phyloP scores from a whole-genome alignment of 2,888 invertebrate genomes.

The Podabrus alpinus region DNA sequence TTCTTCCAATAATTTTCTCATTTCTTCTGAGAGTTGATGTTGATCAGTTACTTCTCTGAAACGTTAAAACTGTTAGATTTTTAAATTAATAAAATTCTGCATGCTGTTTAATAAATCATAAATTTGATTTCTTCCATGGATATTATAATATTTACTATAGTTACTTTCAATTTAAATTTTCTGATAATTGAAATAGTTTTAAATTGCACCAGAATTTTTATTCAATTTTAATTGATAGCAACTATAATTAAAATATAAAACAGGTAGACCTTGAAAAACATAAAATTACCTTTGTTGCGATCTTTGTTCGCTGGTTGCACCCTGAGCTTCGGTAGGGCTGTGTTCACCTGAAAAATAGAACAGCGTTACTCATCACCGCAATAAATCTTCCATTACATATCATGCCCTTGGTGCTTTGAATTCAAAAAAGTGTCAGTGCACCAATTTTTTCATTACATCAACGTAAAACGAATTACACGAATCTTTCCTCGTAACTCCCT shows the following conservation, averaged over 20 bases:
- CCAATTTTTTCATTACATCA: conserved; percentile 13
- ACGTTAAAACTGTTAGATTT: conserved; percentile 10
- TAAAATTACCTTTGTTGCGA: conserved; percentile 7
- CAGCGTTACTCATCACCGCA: background rate
- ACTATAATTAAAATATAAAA: too few species aligned
- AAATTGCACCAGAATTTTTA: too few species aligned
- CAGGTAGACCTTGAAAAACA: too few species aligned
- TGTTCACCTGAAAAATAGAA: conserved; percentile 45
- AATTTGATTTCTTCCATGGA: too few species aligned
- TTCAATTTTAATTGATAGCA: too few species aligned
- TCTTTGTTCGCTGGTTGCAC: conserved; percentile 22
- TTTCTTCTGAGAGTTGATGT: conserved; percentile 54
- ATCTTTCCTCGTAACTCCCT: background rate
- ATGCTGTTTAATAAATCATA: too few species aligned
- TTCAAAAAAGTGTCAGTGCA: conserved; percentile 23
- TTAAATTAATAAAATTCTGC: background rate
- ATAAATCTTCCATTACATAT: background rate
- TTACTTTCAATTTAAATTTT: too few species aligned
- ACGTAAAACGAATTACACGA: background rate
- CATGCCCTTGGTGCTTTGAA: conserved; percentile 26
- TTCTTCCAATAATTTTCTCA: conserved; percentile 53
- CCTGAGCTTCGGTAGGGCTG: conserved; percentile 34
- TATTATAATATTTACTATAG: too few species aligned
- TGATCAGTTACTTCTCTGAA: conserved; percentile 49
- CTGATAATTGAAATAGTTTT: too few species aligned